A percentile compares a stretch with the other conserved stretches of the same genome.
Evolutionary conservation across 92 coral and sea anemone species (phyloP).

Genomic region (Epizoanthus illoricatus): DNA sequence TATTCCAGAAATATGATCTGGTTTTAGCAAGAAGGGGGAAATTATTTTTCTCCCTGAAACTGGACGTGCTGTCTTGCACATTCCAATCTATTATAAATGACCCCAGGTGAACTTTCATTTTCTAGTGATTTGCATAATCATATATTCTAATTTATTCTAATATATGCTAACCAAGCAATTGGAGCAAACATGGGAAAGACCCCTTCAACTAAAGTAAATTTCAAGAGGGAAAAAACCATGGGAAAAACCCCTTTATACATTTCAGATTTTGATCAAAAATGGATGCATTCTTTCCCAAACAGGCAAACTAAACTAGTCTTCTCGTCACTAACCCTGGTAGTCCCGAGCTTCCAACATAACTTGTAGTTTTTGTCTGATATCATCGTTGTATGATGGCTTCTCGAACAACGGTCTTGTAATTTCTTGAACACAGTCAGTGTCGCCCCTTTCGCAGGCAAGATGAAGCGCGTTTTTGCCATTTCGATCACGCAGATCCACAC

Average conservation of each 20-base stretch:
- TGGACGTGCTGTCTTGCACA: conserved; percentile 26
- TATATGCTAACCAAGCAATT: no score
- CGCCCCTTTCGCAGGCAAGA: conserved; percentile 86
- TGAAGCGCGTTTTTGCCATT: conserved; percentile 90
- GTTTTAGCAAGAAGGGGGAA: not conserved
- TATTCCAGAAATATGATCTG: not conserved
- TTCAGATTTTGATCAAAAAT: not conserved
- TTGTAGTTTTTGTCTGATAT: conserved; percentile 52
- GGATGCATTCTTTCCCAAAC: not conserved
- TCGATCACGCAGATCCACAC: conserved; percentile 75
- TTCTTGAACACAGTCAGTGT: conserved; percentile 58
- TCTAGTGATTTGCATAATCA: not conserved
- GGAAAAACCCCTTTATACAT: conserved; percentile 31
- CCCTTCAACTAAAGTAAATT: not conserved
- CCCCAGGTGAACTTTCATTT: conserved; percentile 26
- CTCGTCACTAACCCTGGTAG: conserved; percentile 63
- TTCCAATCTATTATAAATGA: conserved; percentile 1
- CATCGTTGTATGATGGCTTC: conserved; percentile 54
- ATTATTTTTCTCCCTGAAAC: not conserved
- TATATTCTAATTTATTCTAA: not conserved
- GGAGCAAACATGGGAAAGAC: no score
- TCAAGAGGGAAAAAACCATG: conserved; percentile 5
- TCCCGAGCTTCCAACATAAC: conserved; percentile 70
- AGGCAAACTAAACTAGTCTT: not conserved
- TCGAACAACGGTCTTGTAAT: conserved; percentile 61